Base-by-base conservation (phyloP, 2,113 vertebrate species). In the Abramis brama region DNA sequence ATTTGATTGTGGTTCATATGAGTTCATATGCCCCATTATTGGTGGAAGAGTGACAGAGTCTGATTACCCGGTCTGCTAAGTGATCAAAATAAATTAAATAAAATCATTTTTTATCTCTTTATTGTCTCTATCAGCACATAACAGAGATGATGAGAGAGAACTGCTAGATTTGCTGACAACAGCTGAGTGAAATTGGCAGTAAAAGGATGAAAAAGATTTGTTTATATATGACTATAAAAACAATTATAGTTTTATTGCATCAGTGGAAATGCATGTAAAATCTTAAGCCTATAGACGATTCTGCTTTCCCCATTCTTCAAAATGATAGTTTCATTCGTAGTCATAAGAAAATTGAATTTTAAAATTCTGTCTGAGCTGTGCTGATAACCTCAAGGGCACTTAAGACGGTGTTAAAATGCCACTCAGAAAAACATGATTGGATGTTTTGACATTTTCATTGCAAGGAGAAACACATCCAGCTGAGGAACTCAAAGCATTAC, bases 341-440 rank as follows among this genome's bases (percentile, higher is more conserved):
- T 64, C n/a, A 62, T 27, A 27, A 80, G 78, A 17, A 25, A 45
- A 80, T 45, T 64, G 12, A 64, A 80, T 64, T 80, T 19, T 19
- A 27, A 80, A 80, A 80, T 64, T 80, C 59, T 25, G 78, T 27
- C 78, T 80, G 59, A 80, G 59, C 78, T 64, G 57, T 17, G 55
- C 9, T 64, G 59, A 80, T 64, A 80, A 80, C 78, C 36, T 64
- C 78, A 80, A 80, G n/a, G 78, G 39, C 39, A 64, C 78, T 80
- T 80, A 64, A 57, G 15, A 64, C n/a, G 8, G 6, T 27, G 78
- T 64, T 45, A 80, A 80, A 80, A 45, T 80, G 23, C 78, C 78
- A 80, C 57, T 62, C 64, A 47, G 36, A 79, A 64, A 80, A 80
- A 62, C 78, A 80, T 47, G 78, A 80, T 64, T 64, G 57, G 17